Percentiles rank a stretch among this genome's conserved stretches.
Conservation (phyloP, 2,797 vertebrate genomes). For the Lycodopsis pacificus region DNA sequence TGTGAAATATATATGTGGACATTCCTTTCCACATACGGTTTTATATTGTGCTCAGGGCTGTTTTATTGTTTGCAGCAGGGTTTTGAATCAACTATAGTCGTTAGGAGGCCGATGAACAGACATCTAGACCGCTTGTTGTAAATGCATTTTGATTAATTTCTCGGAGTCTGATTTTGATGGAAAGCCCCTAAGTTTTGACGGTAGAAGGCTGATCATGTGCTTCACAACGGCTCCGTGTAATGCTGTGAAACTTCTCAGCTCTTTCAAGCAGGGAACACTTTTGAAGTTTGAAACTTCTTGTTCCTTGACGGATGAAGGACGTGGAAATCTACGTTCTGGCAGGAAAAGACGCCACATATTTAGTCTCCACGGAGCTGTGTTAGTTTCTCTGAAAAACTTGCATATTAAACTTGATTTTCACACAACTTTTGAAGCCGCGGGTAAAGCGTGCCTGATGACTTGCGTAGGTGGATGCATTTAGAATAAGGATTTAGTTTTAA, state of each 20-base stretch:
- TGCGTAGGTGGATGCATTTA: constrained; percentile 4
- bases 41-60: background rate
- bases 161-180: background rate
- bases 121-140: background rate
- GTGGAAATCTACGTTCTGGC: constrained; percentile 49
- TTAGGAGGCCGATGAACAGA: background rate
- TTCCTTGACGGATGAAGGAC: constrained; percentile 61
- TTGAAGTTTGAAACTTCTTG: constrained; percentile 46
- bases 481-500: constrained; percentile 6
- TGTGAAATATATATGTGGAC: background rate
- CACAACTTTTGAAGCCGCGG: constrained; percentile 17
- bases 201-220: constrained; percentile 2
- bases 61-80: background rate
- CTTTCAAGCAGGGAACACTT: constrained; percentile 42
- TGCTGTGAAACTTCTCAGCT: constrained; percentile 21
- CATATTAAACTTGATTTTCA: constrained; percentile 49
- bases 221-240: constrained; percentile 18
- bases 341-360: constrained; percentile 39
- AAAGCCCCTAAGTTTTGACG: background rate
- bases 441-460: constrained; percentile 27
- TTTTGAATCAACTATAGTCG: background rate
- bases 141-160: background rate
- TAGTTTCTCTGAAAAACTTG: constrained; percentile 51
- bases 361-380: constrained; percentile 59
- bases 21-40: background rate